Evolutionary conservation across 1,140 invertebrate species (phyloP), one percentile per base, ranked within the genome.

Genomic region (Vanessa tameamea): DNA sequence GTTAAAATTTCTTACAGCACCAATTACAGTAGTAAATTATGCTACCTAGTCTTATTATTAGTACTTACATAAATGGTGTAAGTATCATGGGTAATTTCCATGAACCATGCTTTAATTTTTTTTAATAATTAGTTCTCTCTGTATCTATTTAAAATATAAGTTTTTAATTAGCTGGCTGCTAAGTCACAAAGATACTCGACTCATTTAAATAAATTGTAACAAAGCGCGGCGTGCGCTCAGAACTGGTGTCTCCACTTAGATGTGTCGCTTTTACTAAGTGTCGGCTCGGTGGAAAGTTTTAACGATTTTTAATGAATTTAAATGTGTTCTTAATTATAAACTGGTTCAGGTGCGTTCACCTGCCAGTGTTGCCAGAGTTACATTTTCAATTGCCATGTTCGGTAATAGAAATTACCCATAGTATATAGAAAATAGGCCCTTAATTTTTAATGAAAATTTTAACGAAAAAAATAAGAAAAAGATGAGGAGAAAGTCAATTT

Each of bases 241-340:
- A 84, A 80, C 72, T 80, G 83, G 81, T 82, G 81, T 81, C 67
- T 72, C 84, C 79, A 85, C 79, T 84, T 86, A 82, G 76, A 73
- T 77, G 79, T 82, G 80, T 78, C 79, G 75, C 73, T 82, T 80
- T 72, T 81, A 82, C 81, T 80, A 80, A 82, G 76, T 82, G 80
- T 82, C 79, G 73, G 72, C 75, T 53, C 76, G 81, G 63, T 85
- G 76, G 85, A 90, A 88, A 86, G 84, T 86, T 88, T 87, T 87
- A 87, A 88, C 81, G 82, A 82, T 87, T 85, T 90, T 88, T 86
- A 89, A 91, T 91, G 82, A 89, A 90, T 91, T 87, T 89, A 86
- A 91, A 88, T 88, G 82, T 82, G 80, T 84, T 87, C 89, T 89
- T 89, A 91, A 91, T 91, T 87, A 86, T 80, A 80, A 89, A 89